A percentile compares a stretch with the other conserved stretches of the same genome.
Conservation (phyloP, 2,113 vertebrate species). For the Dicaeum eximium region DNA sequence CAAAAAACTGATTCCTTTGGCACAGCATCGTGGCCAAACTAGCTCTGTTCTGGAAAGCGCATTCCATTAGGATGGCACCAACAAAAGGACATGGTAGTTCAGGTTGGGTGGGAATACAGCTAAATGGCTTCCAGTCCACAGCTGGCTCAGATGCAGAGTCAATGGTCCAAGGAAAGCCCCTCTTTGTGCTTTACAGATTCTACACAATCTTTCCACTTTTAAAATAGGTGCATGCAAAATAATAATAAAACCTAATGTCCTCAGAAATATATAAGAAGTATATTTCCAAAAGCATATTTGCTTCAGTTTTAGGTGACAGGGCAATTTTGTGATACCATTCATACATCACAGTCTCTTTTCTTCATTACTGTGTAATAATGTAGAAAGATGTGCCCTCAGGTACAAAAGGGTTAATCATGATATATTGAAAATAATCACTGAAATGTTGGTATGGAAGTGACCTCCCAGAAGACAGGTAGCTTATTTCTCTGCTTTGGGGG, state of each 20-base stretch:
- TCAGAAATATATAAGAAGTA: background rate
- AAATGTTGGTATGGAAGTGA: background rate
- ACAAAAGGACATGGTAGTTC: background rate
- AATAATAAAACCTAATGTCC: background rate
- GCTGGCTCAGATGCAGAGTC: background rate
- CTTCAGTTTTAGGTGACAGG: background rate
- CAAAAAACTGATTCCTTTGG: background rate
- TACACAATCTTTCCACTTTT: background rate
- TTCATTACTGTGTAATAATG: background rate
- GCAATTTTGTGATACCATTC: background rate
- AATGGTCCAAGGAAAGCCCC: fast-evolving
- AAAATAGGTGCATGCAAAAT: background rate
- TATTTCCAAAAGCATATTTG: background rate
- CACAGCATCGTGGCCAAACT: background rate
- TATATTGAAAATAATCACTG: background rate
- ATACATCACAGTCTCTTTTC: background rate
- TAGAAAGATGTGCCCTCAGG: background rate
- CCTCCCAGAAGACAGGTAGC: background rate
- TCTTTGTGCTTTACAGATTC: background rate
- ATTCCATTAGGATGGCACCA: background rate
- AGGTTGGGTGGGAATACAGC: background rate
- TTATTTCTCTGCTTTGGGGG: background rate
- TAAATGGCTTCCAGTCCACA: background rate
- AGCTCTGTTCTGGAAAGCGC: background rate
- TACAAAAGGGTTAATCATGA: background rate